phyloP scores from a whole-genome alignment of 2,113 vertebrate genomes.

The Sebastes schlegelii region DNA sequence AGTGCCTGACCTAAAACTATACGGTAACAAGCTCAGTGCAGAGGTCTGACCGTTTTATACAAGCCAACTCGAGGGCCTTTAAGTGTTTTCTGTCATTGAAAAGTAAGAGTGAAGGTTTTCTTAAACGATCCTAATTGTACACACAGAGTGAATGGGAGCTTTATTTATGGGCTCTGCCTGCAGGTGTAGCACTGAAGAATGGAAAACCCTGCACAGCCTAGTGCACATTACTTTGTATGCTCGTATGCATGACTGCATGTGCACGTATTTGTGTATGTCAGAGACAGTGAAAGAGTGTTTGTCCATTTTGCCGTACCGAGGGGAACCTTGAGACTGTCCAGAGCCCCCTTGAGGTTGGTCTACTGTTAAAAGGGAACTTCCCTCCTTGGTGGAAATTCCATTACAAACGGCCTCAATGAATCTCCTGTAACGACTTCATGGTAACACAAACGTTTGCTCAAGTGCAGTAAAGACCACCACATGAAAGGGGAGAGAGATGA shows the following conservation, averaged over 20 bases:
- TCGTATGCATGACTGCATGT: constrained; percentile 7
- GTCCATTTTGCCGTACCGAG: constrained; percentile 21
- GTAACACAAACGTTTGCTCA: constrained; percentile 2
- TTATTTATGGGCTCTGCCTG: constrained; percentile 44
- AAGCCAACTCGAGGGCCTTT: constrained; percentile 4
- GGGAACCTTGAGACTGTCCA: constrained; percentile 52
- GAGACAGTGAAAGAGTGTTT: constrained; percentile 20
- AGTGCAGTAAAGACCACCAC: constrained; percentile 10
- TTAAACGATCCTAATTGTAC: constrained; percentile 38
- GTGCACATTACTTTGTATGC: constrained; percentile 23
- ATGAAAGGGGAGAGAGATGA: constrained; percentile 25
- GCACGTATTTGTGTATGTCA: not conserved
- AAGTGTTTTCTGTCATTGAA: constrained; percentile 29
- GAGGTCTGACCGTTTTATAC: not conserved
- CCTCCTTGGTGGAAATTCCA: constrained; percentile 60
- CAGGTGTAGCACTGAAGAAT: constrained; percentile 51
- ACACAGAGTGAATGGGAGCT: constrained; percentile 16
- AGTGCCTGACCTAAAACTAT: not conserved
- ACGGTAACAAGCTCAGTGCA: not conserved
- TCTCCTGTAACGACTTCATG: constrained; percentile 37
- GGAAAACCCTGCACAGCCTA: constrained; percentile 37
- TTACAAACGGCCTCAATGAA: constrained; percentile 41
- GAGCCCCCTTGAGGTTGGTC: constrained; percentile 8
- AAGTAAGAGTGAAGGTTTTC: constrained; percentile 19
- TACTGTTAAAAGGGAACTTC: constrained; percentile 37